Base-by-base conservation (phyloP, 2,113 vertebrate species). In the Tetraodon nigroviridis region DNA sequence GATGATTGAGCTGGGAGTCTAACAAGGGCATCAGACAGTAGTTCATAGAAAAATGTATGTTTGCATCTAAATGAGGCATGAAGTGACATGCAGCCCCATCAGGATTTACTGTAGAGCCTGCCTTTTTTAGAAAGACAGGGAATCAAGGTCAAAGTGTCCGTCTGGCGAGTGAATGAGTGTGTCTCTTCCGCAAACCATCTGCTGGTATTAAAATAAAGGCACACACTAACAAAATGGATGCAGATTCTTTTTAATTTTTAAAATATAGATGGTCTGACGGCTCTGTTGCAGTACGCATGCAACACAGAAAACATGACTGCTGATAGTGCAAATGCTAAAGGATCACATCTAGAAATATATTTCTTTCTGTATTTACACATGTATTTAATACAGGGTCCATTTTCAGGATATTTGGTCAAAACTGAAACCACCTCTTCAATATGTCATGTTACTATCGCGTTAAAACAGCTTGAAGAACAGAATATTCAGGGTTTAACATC, bases 201-300 rank as follows among this genome's bases (percentile, higher is more conserved):
- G 24, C 22, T 22, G 14, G 51, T 24, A 58, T 54, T 22, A 55
- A 17, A 78, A 51, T 49, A 15, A 78, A 67, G 52, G 52, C 57
- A 77, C 19, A 5, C 54, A 27, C 53, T 64, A 50, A 49, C 51
- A 13, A 44, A 21, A 53, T 29, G 29, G 60, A 66, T 61, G 37
- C 69, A 67, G 24, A 51, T 59, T 68, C 5, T 51, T 56, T 66
- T 84, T 84, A 76, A 86, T 64, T 80, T 17, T 8, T 61, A 80
- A 77, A 73, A 71, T 63, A 57, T 60, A 58, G 4, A 58, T 60
- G 68, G 29, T 60, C 8, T 56, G 64, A 37, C 52, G 59, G 37
- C 32, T 61, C 8, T 42, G 37, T 32, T 66, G 64, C 20, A 58
- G 57, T 48, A 63, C 69, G 82, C 77, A 85, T 83, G 76, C 79